phyloP scores from a whole-genome alignment of 1,140 invertebrate species.

The Triops cancriformis region DNA sequence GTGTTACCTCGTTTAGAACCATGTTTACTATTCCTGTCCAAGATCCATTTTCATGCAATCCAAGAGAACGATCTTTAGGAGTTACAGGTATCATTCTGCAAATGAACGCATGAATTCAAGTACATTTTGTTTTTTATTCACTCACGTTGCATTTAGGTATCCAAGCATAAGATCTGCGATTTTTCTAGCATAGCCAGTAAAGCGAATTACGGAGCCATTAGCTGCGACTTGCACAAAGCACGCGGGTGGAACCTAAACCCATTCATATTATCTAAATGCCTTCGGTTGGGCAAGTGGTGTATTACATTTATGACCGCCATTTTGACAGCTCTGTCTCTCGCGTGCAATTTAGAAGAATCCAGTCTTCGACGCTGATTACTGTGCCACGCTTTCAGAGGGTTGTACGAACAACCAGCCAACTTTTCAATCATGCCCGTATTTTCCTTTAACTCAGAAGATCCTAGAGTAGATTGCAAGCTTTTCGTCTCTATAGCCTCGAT shows the following conservation, averaged over 20 bases:
- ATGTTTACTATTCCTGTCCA: conserved; percentile 1
- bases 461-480: not conserved
- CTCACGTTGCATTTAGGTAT: not conserved
- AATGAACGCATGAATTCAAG: not conserved
- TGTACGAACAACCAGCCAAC: not conserved
- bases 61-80: not conserved
- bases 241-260: not conserved
- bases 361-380: not conserved
- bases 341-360: not conserved
- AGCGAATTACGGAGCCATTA: not conserved
- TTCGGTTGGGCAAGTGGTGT: not conserved
- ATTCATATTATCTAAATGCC: not conserved
- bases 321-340: not conserved
- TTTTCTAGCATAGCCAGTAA: not conserved
- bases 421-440: not conserved
- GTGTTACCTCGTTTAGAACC: not conserved
- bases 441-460: not conserved
- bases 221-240: not conserved
- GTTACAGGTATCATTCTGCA: not conserved
- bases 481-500: not conserved
- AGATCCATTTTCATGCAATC: not conserved
- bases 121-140: not conserved
- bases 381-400: not conserved
- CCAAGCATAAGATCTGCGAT: not conserved
- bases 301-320: not conserved